A percentile compares a stretch with the other conserved stretches of the same genome.
These are phyloP conservation scores for Agonopterix subpropinquella DNA, from an alignment of 2,888 invertebrate genomes.

Conservation along the genomic window DNA sequence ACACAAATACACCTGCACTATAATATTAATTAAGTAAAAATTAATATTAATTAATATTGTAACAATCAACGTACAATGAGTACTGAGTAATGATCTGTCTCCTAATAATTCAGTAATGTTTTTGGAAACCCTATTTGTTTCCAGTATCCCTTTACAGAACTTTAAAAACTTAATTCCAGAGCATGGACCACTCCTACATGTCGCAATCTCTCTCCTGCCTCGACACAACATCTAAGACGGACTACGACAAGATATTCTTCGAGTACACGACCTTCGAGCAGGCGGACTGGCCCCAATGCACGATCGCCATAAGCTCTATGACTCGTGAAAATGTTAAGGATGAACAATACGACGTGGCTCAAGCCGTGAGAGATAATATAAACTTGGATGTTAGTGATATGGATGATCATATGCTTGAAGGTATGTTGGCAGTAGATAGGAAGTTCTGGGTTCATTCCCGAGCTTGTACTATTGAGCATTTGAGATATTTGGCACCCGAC, in stretches of 20 bases:
- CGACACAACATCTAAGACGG: slow-evolving; percentile 34
- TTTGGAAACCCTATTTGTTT: too few relatives aligned
- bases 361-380: slow-evolving; percentile 39
- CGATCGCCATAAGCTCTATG: slow-evolving; percentile 25
- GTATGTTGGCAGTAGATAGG: slow-evolving; percentile 18
- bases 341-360: slow-evolving; percentile 44
- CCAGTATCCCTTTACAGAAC: too few relatives aligned
- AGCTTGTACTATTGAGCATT: too few relatives aligned
- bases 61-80: too few relatives aligned
- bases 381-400: slow-evolving; percentile 30
- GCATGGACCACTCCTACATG: slow-evolving; percentile 58
- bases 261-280: slow-evolving; percentile 34
- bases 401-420: slow-evolving; percentile 46
- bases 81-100: too few relatives aligned
- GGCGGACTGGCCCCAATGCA: slow-evolving; percentile 33
- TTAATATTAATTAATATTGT: too few relatives aligned
- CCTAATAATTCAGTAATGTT: too few relatives aligned
- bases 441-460: too few relatives aligned
- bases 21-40: too few relatives aligned
- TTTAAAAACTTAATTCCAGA: slow-evolving; percentile 26
- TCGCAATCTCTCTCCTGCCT: slow-evolving; percentile 53
- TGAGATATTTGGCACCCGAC: too few relatives aligned
- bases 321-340: slow-evolving; percentile 33
- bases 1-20: too few relatives aligned
- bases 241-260: slow-evolving; percentile 57